Conservation (phyloP, 2,888 invertebrate genomes). For the Pseudococcus longispinus region DNA sequence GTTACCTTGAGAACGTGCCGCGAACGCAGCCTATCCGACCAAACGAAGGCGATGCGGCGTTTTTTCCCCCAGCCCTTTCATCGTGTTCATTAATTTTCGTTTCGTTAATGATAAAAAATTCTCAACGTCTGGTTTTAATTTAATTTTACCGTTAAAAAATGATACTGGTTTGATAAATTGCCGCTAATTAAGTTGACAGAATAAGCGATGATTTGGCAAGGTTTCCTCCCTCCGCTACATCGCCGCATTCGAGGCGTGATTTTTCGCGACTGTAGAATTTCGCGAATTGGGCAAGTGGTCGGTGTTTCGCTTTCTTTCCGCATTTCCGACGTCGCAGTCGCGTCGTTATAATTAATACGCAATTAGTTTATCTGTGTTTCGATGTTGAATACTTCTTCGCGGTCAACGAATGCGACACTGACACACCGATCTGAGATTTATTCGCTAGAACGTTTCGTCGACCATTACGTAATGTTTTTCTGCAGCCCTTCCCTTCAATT, state of each 20-base stretch:
- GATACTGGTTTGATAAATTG: conserved; percentile 13
- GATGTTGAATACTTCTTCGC: no score
- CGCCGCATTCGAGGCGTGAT: background rate
- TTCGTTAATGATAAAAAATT: conserved; percentile 18
- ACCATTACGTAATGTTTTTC: no score
- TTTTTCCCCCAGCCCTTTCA: background rate
- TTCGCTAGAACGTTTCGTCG: background rate
- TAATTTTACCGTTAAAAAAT: conserved; percentile 18
- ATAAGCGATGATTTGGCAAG: conserved; percentile 2
- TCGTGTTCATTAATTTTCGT: conserved; percentile 17
- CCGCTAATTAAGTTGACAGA: conserved; percentile 26
- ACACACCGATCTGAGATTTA: background rate
- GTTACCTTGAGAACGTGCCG: background rate
- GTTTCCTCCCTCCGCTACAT: background rate
- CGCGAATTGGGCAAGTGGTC: background rate
- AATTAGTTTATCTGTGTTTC: background rate
- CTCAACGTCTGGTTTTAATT: conserved; percentile 5
- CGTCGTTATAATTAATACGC: background rate
- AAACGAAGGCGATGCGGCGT: background rate
- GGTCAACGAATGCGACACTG: background rate
- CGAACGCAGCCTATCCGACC: background rate
- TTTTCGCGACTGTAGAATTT: background rate
- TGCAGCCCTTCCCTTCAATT: no score
- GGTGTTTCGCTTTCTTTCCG: background rate
- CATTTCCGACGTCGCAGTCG: background rate